Percentiles rank a stretch among this genome's conserved stretches.
These are phyloP conservation scores for Allophyes oxyacanthae DNA, from an alignment of 2,888 invertebrate species.

Conservation along the genomic window DNA sequence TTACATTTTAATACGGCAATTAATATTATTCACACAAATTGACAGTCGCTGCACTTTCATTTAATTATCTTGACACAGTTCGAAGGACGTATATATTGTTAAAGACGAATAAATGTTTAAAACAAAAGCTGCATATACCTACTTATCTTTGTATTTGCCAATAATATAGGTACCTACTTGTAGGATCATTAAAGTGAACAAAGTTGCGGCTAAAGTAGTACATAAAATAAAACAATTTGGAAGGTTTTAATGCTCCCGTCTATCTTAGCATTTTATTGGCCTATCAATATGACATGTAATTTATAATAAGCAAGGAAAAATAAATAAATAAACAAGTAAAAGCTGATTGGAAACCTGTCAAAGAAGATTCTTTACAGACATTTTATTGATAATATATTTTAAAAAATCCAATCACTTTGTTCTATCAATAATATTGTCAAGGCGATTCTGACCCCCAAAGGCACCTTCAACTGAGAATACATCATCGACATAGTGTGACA, in stretches of 20 bases:
- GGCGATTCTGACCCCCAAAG: too few species aligned
- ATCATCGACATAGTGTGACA: too few species aligned
- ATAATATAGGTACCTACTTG: too few species aligned
- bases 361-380: too few species aligned
- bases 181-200: too few species aligned
- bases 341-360: too few species aligned
- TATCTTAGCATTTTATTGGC: background rate
- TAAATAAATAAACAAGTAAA: too few species aligned
- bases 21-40: conserved; percentile 32
- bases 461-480: too few species aligned
- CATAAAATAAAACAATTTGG: background rate
- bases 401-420: too few species aligned
- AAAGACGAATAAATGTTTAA: conserved; percentile 11
- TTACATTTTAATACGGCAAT: conserved; percentile 34
- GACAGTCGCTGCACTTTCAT: conserved; percentile 31
- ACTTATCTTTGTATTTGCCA: background rate
- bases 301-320: too few species aligned
- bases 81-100: conserved; percentile 34
- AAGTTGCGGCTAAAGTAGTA: background rate
- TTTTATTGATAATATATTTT: too few species aligned
- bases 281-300: background rate
- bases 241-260: background rate
- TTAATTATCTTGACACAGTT: conserved; percentile 32
- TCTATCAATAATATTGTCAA: too few species aligned
- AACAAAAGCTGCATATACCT: conserved; percentile 2